These are phyloP conservation scores for Lepidurus arcticus DNA, from an alignment of 1,140 invertebrate genomes.

Conservation along the genomic window DNA sequence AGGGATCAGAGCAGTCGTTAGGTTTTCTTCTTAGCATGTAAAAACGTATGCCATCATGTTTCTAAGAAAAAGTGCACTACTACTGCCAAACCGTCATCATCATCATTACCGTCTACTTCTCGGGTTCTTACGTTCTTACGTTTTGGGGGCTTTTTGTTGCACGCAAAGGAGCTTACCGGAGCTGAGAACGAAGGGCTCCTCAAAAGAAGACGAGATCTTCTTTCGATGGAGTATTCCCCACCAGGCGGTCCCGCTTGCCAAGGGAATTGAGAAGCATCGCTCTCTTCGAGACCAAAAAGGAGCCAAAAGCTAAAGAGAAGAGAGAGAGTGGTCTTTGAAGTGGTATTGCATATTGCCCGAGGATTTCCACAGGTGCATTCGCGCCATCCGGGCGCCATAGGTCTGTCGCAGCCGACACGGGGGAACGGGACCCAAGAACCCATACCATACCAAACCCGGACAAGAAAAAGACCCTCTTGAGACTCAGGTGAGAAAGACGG, in stretches of 20 bases:
- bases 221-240: neutral
- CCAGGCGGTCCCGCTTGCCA: neutral
- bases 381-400: constrained; percentile 19
- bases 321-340: neutral
- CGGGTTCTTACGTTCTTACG: neutral
- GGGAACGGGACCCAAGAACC: no score
- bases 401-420: constrained; percentile 11
- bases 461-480: no score
- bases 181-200: neutral
- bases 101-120: neutral
- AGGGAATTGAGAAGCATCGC: neutral
- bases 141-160: neutral
- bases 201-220: neutral
- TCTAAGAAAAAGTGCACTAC: neutral
- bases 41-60: neutral
- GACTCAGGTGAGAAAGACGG: no score
- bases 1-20: constrained; percentile 17
- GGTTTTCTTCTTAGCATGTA: neutral
- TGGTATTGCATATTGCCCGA: constrained; percentile 2
- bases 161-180: neutral
- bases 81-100: neutral
- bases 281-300: neutral
- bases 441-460: no score
- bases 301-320: neutral
- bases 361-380: constrained; percentile 17